A percentile compares a stretch with the other conserved stretches of the same genome.
These are phyloP conservation scores for Argyrosomus regius DNA, from an alignment of 2,797 vertebrate species.

Conservation along the genomic window DNA sequence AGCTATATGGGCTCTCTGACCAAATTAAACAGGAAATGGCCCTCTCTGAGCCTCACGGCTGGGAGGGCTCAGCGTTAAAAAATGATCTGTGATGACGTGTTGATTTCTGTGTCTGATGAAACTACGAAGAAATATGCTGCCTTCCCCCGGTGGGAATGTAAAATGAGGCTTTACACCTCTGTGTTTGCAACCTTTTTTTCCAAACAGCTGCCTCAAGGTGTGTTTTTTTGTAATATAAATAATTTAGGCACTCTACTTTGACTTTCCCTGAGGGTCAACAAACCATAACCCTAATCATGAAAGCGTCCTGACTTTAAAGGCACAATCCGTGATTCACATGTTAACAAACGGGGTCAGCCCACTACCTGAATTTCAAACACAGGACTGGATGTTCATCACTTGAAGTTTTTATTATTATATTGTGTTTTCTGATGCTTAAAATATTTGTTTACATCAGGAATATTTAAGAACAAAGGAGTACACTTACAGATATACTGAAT, in stretches of 20 bases:
- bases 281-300: conserved; percentile 52
- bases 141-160: conserved; percentile 41
- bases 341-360: conserved; percentile 23
- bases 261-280: conserved; percentile 55
- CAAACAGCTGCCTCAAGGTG: conserved; percentile 41
- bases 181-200: conserved; percentile 43
- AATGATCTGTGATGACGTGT: conserved; percentile 55
- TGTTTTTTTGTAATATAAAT: conserved; percentile 65
- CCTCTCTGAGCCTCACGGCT: conserved; percentile 43
- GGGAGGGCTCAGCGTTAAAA: conserved; percentile 51
- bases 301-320: conserved; percentile 38
- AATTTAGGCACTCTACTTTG: conserved; percentile 55
- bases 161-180: conserved; percentile 53
- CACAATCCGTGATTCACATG: conserved; percentile 28
- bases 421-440: conserved; percentile 2
- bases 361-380: conserved; percentile 14
- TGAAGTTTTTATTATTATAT: neutral
- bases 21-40: conserved; percentile 70
- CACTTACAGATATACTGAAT: neutral
- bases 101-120: conserved; percentile 77
- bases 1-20: conserved; percentile 49
- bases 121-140: conserved; percentile 66
- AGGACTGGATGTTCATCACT: neutral
- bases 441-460: conserved; percentile 14
- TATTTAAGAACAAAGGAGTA: neutral